These are phyloP conservation scores for Rutilus rutilus DNA, from an alignment of 2,113 vertebrate species.

Conservation along the genomic window DNA sequence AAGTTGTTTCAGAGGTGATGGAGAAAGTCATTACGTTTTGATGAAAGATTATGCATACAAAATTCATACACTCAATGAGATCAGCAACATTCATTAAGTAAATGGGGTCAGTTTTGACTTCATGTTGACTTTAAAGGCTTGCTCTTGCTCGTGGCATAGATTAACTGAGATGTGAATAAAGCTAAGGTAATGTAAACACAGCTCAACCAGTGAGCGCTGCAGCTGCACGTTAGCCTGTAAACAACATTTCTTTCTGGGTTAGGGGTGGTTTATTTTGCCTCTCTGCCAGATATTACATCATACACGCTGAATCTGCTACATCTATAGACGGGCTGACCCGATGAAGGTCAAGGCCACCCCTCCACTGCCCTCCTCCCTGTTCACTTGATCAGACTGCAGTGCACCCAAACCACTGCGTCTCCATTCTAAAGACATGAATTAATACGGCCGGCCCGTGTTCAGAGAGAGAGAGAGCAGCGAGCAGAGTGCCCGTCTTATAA, in stretches of 20 bases:
- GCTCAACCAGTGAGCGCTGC: background rate
- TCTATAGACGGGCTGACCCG: constrained; percentile 37
- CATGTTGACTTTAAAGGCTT: constrained; percentile 6
- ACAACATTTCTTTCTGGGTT: background rate
- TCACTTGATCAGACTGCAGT: constrained; percentile 51
- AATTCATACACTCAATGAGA: no score
- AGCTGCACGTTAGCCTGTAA: background rate
- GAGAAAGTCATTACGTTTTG: background rate
- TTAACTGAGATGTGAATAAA: background rate
- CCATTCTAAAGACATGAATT: constrained; percentile 49
- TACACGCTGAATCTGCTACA: constrained; percentile 2
- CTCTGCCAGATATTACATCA: constrained; percentile 44
- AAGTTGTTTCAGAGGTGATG: background rate
- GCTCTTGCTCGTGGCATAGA: background rate
- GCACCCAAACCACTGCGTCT: constrained; percentile 33
- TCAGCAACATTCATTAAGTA: background rate
- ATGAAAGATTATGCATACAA: background rate
- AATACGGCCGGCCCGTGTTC: constrained; percentile 22
- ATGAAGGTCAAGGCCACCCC: constrained; percentile 48
- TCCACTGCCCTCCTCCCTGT: background rate
- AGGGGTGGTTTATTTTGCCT: background rate
- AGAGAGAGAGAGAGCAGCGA: constrained; percentile 18
- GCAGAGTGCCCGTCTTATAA: constrained; percentile 50
- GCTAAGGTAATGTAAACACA: constrained; percentile 4
- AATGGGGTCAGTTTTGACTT: background rate